Percentiles rank a stretch among this genome's conserved stretches.
Conservation (phyloP, 2,113 vertebrate species). For the Carlito syrichta region DNA sequence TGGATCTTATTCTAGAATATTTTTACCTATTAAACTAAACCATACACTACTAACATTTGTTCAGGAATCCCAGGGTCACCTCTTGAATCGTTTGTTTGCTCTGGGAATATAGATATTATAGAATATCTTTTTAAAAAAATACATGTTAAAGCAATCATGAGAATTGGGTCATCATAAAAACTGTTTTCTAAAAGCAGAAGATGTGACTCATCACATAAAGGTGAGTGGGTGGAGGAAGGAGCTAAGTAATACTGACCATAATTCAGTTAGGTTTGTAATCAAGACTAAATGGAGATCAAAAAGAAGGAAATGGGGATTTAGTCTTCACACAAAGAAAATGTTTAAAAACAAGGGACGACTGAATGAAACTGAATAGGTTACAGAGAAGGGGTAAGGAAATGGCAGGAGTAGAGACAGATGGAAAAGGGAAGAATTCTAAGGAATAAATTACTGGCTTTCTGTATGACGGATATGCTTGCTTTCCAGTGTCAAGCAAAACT, state of each 20-base stretch:
- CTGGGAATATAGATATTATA: neutral
- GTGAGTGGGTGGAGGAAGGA: constrained; percentile 58
- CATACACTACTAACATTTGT: neutral
- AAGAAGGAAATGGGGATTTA: constrained; percentile 55
- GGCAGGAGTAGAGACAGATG: neutral
- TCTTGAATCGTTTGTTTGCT: neutral
- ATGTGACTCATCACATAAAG: constrained; percentile 40
- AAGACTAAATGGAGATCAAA: constrained; percentile 63
- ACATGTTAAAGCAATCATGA: constrained; percentile 5
- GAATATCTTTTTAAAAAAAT: constrained; percentile 1
- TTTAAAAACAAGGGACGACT: constrained; percentile 39
- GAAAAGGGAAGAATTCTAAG: constrained; percentile 9
- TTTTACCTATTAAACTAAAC: neutral
- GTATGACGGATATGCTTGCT: neutral
- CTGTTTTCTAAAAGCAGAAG: constrained; percentile 6
- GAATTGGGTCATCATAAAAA: neutral
- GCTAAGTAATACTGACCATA: constrained; percentile 19
- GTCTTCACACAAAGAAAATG: constrained; percentile 63
- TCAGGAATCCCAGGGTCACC: neutral
- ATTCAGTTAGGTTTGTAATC: constrained; percentile 65
- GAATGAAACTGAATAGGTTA: constrained; percentile 42
- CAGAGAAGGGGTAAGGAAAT: neutral
- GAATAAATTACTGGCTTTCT: neutral
- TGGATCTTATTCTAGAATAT: neutral
- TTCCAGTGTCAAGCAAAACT: constrained; percentile 3